Evolutionary conservation across 2,113 vertebrate genomes (phyloP), one percentile per base, ranked within the genome.

Genomic region (Columba janthina): DNA sequence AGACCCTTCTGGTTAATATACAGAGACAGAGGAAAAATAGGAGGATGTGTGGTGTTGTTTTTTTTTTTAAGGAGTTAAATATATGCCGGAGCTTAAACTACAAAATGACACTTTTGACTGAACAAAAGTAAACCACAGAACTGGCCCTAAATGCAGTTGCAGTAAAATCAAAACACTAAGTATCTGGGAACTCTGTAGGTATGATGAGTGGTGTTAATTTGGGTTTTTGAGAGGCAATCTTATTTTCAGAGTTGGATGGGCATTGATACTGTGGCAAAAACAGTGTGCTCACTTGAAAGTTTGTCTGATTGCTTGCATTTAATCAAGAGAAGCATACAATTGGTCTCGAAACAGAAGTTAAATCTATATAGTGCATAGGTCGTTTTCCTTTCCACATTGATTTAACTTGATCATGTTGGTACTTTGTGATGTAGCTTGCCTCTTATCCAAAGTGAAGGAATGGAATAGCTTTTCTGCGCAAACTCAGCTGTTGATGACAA

Each of bases 261-360:
- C 7, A 5, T 57, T 73, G 48, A 75, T 26, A 29, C 64, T 88
- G 44, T 72, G 36, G 62, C 50, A 67, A 71, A 60, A 88, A 21
- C 28, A 64, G 31, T 6, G 17, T 34, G n/a, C 93, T 94, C 60
- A 56, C 22, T 48, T 80, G 62, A 60, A 95, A 87, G 86, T 56
- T 86, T 82, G 69, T 38, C 54, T 84, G 57, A 76, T 86, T 82
- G 78, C 89, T 95, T 90, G 24, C 8, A 3, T 90, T 92, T 97
- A 91, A 87, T 91, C 83, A 70, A 77, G 70, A 88, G 66, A 80
- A 84, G 11, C 46, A 20, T 66, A 58, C n/a, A 36, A 76, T 38
- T 86, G 13, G 51, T 65, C 78, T 86, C 57, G 90, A 86, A 96
- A 93, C 25, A 76, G 72, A 93, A 96, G 56, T 85, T 81, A 61